phyloP scores from a whole-genome alignment of 2,888 invertebrate species.

The Tenthredo scrophulariae region DNA sequence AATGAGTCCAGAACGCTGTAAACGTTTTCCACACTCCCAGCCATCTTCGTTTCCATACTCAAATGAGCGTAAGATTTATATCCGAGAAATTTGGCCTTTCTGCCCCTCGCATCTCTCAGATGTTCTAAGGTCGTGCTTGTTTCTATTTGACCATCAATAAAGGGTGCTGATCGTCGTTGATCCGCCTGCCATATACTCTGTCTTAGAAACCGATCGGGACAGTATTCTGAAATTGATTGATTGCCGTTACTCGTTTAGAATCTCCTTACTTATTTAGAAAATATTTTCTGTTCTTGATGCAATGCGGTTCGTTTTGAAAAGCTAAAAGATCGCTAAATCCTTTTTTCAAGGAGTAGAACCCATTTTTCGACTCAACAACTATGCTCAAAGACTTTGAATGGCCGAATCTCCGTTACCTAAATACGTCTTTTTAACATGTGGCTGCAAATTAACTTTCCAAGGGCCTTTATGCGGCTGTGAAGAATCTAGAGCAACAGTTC shows the following conservation, averaged over 20 bases:
- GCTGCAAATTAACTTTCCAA: conserved; percentile 90
- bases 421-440: conserved; percentile 86
- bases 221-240: conserved; percentile 82
- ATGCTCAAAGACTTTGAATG: background rate
- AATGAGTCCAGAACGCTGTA: conserved; percentile 85
- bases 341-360: background rate
- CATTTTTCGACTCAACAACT: no score
- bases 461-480: conserved; percentile 85
- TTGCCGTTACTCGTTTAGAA: background rate
- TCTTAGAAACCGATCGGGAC: conserved; percentile 87
- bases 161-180: conserved; percentile 85
- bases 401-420: conserved; percentile 78
- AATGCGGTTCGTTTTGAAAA: background rate
- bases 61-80: conserved; percentile 90
- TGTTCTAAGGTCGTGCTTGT: conserved; percentile 89
- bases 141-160: conserved; percentile 82
- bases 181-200: conserved; percentile 93
- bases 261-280: background rate
- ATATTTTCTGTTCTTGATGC: background rate
- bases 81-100: conserved; percentile 89
- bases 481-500: conserved; percentile 83
- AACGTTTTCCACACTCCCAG: conserved; percentile 88
- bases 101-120: conserved; percentile 84
- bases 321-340: background rate
- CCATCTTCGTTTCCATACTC: conserved; percentile 97